Base-by-base conservation (phyloP, 2,797 vertebrate genomes). In the Toxotes lorentzi region DNA sequence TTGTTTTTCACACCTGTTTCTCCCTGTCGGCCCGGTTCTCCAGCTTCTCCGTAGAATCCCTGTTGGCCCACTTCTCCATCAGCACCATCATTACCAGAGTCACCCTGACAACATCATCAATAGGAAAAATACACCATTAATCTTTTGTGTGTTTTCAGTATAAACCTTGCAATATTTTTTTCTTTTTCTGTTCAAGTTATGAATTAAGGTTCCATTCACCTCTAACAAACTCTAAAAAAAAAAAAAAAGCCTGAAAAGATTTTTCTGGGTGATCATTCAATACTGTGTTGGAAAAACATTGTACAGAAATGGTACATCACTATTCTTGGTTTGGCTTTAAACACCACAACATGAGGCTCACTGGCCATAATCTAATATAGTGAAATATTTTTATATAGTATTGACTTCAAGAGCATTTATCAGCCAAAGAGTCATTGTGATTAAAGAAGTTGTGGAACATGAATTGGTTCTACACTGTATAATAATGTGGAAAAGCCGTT, bases 11-110 rank as follows among this genome's bases (percentile, higher is more conserved):
- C 88, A 96, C 94, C 94, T 95, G 85, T 79, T 75, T 74, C 79
- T 86, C 96, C 96, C 86, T 92, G 67, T 70, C 71, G 92, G 57
- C 95, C 96, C 12, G 51, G 58, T 50, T 96, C 95, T 88, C 95
- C 95, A 11, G 73, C 72, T 86, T 96, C 96, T 77, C 95, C 94
- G 3, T 95, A 95, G 82, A 96, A 96, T 71, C 96, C 95, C 78
- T 84, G 94, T 35, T 78, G 92, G 48, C 95, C 94, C 51, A 88
- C 64, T 89, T 96, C 93, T 84, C 95, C 95, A 69, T 93, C 89
- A 51, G 47, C 84, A 53, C 94, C 96, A 71, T 95, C 92, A 70
- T 86, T 86, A 76, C 94, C 95, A 74, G 93, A 74, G 14, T 94
- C 89, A 43, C 95, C 96, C 96, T 96, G 90, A 89, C 64, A 88